Base-by-base conservation (phyloP, 2,113 vertebrate species). In the Rhinopomastus cyanomelas region DNA sequence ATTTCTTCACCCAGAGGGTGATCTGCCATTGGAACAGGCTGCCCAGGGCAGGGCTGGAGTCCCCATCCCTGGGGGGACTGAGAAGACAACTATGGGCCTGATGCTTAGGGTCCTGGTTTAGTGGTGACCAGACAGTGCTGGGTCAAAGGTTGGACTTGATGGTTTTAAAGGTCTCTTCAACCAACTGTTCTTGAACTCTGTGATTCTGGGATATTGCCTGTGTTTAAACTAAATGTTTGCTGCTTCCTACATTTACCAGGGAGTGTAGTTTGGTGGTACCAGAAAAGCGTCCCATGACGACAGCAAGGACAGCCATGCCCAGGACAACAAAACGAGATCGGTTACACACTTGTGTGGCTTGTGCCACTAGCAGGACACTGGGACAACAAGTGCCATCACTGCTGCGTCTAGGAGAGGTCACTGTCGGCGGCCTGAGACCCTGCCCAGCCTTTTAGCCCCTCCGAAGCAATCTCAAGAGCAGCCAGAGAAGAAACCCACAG, bases 311-410 rank as follows among this genome's bases (percentile, higher is more conserved):
- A n/a, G n/a, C n/a, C n/a, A n/a, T n/a, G 42, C 15, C 29, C 2
- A 0, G 6, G 57, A 16, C 23, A 69, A 42, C 23, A 36, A 27
- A 37, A 19, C 1, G 1, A 27, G 30, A 9, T 0, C 2, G 11
- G 19, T 30, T 34, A 10, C 2, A 1, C 0, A 0, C 49, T 81
- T 37, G 39, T 20, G 25, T 16, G 11, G n/a, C n/a, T 67, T 1
- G 0, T 80, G 61, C 48, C 37, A 23, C 27, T 0, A 0, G 42
- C 2, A 0, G 12, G 39, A 34, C 23, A 25, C 16, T 30, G 61
- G 56, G 44, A 60, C 39, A 21, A 5, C 76, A 19, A 68, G 36
- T 39, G 27, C 67, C 46, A 6, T n/a, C 1, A 1, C 16, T 30
- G 16, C 34, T 0, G 1, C 7, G 5, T 60, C 39, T 34, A 13